Evolutionary conservation across 2,888 invertebrate species (phyloP).

Genomic region (Danaus chrysippus): DNA sequence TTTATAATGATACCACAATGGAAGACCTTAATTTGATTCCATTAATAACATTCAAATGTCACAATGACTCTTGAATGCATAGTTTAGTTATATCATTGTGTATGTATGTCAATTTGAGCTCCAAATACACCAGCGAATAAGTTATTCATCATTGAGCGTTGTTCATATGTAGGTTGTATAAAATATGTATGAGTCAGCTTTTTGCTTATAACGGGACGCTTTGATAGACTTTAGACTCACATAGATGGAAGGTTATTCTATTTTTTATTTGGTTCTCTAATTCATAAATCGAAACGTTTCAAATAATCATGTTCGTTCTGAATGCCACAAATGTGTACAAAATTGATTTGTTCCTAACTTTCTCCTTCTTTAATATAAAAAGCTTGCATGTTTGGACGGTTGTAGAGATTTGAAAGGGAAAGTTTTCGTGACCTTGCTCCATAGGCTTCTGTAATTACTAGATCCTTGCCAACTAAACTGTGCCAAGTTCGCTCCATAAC

Average conservation of each 20-base stretch:
- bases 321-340: background rate
- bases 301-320: too few species aligned
- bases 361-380: conserved; percentile 26
- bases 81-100: conserved; percentile 23
- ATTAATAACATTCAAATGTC: conserved; percentile 21
- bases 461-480: conserved; percentile 25
- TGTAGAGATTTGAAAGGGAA: conserved; percentile 40
- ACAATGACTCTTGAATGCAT: conserved; percentile 17
- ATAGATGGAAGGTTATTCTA: too few species aligned
- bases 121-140: conserved; percentile 25
- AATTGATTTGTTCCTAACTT: conserved; percentile 14
- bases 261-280: too few species aligned
- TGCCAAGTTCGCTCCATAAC: conserved; percentile 15
- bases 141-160: conserved; percentile 20
- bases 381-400: conserved; percentile 31
- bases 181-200: background rate
- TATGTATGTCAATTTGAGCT: conserved; percentile 16
- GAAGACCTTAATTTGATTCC: conserved; percentile 20
- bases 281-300: too few species aligned
- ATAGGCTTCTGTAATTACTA: conserved; percentile 28
- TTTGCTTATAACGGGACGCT: background rate
- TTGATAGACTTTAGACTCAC: too few species aligned
- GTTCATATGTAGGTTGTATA: conserved; percentile 24
- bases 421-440: conserved; percentile 51
- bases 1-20: conserved; percentile 7